phyloP scores from a whole-genome alignment of 2,113 vertebrate species.

The Corythornis madagascariensis region DNA sequence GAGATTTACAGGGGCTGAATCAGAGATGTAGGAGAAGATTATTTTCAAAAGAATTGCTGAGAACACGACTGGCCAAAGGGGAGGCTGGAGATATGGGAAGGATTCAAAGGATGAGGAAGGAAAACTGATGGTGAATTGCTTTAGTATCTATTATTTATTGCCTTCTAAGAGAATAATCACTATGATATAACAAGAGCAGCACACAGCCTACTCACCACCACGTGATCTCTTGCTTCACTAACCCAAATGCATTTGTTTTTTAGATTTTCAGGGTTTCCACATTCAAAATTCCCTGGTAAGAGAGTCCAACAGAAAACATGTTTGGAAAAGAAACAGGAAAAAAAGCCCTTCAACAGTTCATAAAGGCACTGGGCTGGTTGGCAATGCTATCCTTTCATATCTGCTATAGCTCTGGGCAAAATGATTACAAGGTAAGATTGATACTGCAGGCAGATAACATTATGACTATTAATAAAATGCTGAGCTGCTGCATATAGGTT shows the following conservation, averaged over 20 bases:
- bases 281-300: conserved; percentile 81
- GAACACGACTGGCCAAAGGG: conserved; percentile 53
- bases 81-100: not conserved
- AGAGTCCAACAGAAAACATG: not conserved
- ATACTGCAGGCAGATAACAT: conserved; percentile 7
- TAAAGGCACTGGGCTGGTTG: not conserved
- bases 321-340: not conserved
- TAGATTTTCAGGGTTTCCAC: conserved; percentile 80
- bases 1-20: conserved; percentile 60
- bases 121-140: conserved; percentile 37
- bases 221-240: conserved; percentile 69
- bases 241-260: conserved; percentile 82
- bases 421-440: conserved; percentile 4
- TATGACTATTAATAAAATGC: conserved; percentile 41
- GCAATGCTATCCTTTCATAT: conserved; percentile 27
- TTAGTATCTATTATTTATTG: conserved; percentile 53
- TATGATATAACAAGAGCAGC: not conserved
- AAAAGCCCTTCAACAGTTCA: not conserved
- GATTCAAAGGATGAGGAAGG: conserved; percentile 22
- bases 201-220: conserved; percentile 73
- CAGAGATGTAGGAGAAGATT: conserved; percentile 38
- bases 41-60: conserved; percentile 42
- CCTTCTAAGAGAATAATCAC: not conserved
- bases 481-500: not conserved
- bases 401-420: not conserved